These are phyloP conservation scores for Odontocolon sp. DNA, from an alignment of 2,888 invertebrate genomes.

Conservation along the genomic window DNA sequence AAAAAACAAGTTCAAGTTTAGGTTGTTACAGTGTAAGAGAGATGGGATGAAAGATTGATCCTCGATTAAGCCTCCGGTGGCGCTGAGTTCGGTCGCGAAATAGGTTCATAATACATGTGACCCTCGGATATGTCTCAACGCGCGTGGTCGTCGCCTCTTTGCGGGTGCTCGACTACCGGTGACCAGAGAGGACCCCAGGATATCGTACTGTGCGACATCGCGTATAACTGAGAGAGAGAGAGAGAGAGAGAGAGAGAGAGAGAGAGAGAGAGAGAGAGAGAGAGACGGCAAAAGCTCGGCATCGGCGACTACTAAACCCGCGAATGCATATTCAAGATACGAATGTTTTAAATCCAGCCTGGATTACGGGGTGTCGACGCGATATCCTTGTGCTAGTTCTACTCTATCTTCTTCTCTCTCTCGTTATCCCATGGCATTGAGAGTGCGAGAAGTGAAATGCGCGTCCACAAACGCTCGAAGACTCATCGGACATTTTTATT, in stretches of 20 bases:
- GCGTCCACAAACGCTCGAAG: constrained; percentile 33
- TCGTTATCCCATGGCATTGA: constrained; percentile 18
- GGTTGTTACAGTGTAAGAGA: background rate
- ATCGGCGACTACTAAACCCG: constrained; percentile 68
- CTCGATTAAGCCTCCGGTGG: background rate
- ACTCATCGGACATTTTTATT: constrained; percentile 67
- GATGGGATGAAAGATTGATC: background rate
- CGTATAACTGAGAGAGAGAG: constrained; percentile 49
- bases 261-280: constrained; percentile 40
- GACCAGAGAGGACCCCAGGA: constrained; percentile 42
- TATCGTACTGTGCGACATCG: constrained; percentile 43
- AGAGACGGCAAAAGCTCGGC: constrained; percentile 50
- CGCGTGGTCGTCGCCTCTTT: constrained; percentile 29
- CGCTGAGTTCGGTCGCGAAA: constrained; percentile 11
- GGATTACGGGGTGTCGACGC: constrained; percentile 72
- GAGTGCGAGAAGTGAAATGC: constrained; percentile 39
- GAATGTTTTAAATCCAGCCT: constrained; percentile 77
- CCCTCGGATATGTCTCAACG: constrained; percentile 2
- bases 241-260: constrained; percentile 34
- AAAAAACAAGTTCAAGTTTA: background rate
- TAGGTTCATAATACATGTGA: constrained; percentile 14
- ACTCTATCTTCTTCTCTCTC: constrained; percentile 45
- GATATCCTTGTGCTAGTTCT: constrained; percentile 32
- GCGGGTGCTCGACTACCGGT: constrained; percentile 31
- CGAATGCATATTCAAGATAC: constrained; percentile 78